A percentile compares a stretch with the other conserved stretches of the same genome.
Evolutionary conservation across 2,888 invertebrate species (phyloP).

Genomic region (Cataglyphis altisquamis): DNA sequence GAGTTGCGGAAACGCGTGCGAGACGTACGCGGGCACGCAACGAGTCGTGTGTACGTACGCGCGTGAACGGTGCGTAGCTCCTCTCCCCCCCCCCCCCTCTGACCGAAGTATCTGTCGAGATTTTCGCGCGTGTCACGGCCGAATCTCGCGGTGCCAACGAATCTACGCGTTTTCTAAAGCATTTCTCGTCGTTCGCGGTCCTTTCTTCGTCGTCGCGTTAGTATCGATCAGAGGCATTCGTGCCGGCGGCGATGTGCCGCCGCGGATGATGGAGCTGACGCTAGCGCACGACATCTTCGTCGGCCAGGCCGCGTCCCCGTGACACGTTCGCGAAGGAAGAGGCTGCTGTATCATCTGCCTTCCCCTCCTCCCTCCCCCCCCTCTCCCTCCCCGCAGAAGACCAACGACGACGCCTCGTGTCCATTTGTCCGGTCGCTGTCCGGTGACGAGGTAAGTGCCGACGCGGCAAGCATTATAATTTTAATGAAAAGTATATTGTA

Average conservation of each 20-base stretch:
- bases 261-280: constrained; percentile 42
- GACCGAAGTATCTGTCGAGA: background rate
- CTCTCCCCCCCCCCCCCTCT: too few species aligned
- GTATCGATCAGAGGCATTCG: constrained; percentile 42
- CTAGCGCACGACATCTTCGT: constrained; percentile 12
- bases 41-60: background rate
- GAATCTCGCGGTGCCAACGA: background rate
- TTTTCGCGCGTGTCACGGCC: background rate
- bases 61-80: background rate
- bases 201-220: background rate
- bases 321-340: constrained; percentile 1
- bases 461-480: background rate
- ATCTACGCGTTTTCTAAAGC: background rate
- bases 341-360: background rate
- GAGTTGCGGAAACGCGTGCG: constrained; percentile 24
- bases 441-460: constrained; percentile 30
- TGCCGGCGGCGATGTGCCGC: constrained; percentile 20
- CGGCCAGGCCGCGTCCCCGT: constrained; percentile 29
- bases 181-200: constrained; percentile 1
- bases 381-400: background rate
- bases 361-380: too few species aligned
- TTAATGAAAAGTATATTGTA: background rate
- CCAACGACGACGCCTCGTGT: constrained; percentile 24
- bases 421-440: background rate
- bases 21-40: background rate